These are phyloP conservation scores for Bursaphelenchus okinawaensis DNA, from an alignment of 2,888 invertebrate species.

Conservation along the genomic window DNA sequence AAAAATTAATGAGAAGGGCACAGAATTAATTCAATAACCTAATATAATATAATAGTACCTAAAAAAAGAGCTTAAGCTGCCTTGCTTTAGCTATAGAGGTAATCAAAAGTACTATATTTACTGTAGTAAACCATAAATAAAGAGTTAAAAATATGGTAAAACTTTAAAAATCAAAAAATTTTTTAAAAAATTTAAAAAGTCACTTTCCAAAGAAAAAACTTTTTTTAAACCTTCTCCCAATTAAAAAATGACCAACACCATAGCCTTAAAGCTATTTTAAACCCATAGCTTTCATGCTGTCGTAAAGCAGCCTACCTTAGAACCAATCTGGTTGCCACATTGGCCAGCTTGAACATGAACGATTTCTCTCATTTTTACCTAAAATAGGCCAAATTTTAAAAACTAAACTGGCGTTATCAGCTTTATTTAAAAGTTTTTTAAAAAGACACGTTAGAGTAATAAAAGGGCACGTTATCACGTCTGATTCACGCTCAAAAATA, in stretches of 20 bases:
- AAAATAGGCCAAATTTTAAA: neutral
- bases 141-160: neutral
- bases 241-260: neutral
- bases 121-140: too few relatives aligned
- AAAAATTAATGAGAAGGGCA: too few relatives aligned
- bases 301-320: slow-evolving; percentile 63
- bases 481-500: too few relatives aligned
- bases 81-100: too few relatives aligned
- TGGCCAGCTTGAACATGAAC: slow-evolving; percentile 36
- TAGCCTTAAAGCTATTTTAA: too few relatives aligned
- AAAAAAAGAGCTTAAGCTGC: too few relatives aligned
- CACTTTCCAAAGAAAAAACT: neutral
- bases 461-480: neutral
- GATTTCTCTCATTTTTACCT: slow-evolving; percentile 30
- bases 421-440: neutral
- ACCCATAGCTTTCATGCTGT: too few relatives aligned
- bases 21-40: too few relatives aligned
- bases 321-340: slow-evolving; percentile 36
- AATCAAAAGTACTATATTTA: too few relatives aligned
- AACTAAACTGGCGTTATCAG: too few relatives aligned
- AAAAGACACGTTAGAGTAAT: neutral
- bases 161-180: neutral
- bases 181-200: neutral
- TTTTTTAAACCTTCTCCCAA: neutral
- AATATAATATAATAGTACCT: too few relatives aligned